Evolutionary conservation across 2,888 invertebrate species (phyloP), one percentile per base, ranked within the genome.

Genomic region (Caenorhabditis becei): DNA sequence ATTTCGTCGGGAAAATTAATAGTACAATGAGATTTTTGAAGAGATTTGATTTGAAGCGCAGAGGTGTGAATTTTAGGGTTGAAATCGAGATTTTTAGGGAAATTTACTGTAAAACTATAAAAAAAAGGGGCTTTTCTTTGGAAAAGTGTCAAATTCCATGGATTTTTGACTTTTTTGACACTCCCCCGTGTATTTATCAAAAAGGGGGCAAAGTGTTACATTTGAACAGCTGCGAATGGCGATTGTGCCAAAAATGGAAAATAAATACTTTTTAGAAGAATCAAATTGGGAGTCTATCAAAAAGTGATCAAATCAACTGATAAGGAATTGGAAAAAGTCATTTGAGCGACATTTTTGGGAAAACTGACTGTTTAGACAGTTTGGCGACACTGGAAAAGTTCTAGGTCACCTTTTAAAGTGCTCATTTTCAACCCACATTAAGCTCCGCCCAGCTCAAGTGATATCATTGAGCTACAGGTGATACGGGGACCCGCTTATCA

Each of bases 371-470:
- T 44, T 67, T 28, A 56, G 69, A 58, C 69, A 49, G 10, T 23
- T 35, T 24, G 69, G 69, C 54, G 65, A 20, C 65, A 23, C 20
- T 37, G 14, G 20, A 37, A 44, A 44, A 41, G 23, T 35, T n/a
- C 35, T 18, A 24, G 24, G 32, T 67, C 32, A 41, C 44, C 32
- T 47, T 56, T 20, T 23, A 62, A 10, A 16, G 5, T n/a, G 47
- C 18, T 47, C 35, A n/a, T 49, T 49, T 49, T 49, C 49, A 49
- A 16, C 44, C 7, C 7, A 44, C 16, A 5, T 1, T 11, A 54
- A 10, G 35, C 69, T 32, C 69, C 69, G 58, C 69, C 69, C 49
- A 69, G 58, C 47, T 69, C 44, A 47, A 71, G 44, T 61, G 70
- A 70, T 70, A 58, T 69, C 69, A 69, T 61, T 54, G 28, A 44